Base-by-base conservation (phyloP, 92 coral and sea anemone species). In the Metridium senile region DNA sequence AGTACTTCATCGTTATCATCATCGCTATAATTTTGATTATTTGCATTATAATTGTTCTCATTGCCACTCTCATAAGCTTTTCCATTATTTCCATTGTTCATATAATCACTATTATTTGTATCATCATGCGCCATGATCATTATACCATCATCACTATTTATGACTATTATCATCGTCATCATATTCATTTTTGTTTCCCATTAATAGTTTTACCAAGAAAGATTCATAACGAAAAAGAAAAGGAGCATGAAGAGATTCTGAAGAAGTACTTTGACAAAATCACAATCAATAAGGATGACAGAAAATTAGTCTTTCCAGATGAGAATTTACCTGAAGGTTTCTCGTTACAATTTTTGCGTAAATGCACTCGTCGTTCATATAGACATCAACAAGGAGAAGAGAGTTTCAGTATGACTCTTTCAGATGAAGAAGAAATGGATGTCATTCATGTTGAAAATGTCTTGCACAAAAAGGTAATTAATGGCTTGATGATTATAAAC, bases 361-460 rank as follows among this genome's bases (percentile, higher is more conserved):
- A 71, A 52, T 71, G 76, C 29, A 26, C 27, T 1, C 65, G 76
- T 20, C 53, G 63, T 16, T 28, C 47, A 34, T 71, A 71, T 58
- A 22, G 45, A 0, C 52, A 54, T 58, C 1, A 30, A 4, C 26
- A 1, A 10, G 29, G 35, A 0, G 63, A 46, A 11, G 76, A 53
- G 19, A 46, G 28, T 9, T 71, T 53, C 18, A 45, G 61, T 56
- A 30, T 71, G 26, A 54, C 65, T 18, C 27, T 71, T 20, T 71
- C 76, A 52, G 76, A 71, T 1, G 76, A 71, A 54, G 66, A 54
- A 28, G 45, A 52, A 11, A 71, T 71, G 64, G 51, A 71, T 31
- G 65, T 71, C 8, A 26, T 22, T 22, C 2, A 2, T 22, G 32
- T 2, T 7, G 16, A 16, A 2, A 26, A 59, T 22, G 31, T 23